Conservation (phyloP, 2,888 invertebrate species). For the Mimachlamys varia region DNA sequence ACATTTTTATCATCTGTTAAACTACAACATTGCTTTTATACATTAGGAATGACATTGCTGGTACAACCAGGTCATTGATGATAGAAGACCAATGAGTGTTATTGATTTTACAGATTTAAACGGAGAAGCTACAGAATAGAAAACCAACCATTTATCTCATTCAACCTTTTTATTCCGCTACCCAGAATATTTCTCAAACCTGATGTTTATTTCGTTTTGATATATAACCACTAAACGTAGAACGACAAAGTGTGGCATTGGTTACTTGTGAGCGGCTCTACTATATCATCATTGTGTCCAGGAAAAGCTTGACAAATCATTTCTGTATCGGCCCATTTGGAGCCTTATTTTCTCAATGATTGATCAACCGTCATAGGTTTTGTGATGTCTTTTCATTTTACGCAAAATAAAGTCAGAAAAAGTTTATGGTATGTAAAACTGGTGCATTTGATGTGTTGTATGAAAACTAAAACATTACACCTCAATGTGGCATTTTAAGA, state of each 20-base stretch:
- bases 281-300: background rate
- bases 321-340: background rate
- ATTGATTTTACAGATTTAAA: background rate
- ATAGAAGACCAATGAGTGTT: background rate
- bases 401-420: background rate
- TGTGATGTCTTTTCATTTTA: background rate
- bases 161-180: background rate
- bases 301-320: background rate
- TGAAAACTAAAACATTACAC: background rate
- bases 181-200: background rate
- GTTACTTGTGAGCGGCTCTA: background rate
- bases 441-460: background rate
- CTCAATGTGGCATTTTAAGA: too few relatives aligned
- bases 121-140: background rate
- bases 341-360: background rate
- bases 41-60: background rate
- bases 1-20: background rate
- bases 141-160: background rate
- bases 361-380: background rate
- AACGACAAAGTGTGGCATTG: background rate
- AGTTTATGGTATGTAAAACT: background rate
- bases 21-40: background rate
- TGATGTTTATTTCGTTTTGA: background rate
- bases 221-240: background rate
- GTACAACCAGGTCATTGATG: background rate